Conservation (phyloP, 2,113 vertebrate genomes). For the Dasypus novemcinctus region DNA sequence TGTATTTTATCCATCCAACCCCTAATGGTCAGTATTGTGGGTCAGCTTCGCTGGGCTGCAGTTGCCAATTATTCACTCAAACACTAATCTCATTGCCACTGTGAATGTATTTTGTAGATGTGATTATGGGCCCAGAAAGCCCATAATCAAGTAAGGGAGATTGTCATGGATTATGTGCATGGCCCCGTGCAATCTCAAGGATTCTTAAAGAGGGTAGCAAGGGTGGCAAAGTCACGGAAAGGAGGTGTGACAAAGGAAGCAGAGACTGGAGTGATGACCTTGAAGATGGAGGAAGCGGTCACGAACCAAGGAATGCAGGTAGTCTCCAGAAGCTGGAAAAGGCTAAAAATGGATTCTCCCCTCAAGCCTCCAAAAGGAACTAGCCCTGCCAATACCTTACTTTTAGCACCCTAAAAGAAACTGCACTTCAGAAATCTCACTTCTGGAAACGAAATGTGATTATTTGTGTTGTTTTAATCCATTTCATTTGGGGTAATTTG, state of each 20-base stretch:
- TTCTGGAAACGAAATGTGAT: too few species aligned
- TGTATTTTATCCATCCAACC: neutral
- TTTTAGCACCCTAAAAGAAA: rapidly evolving
- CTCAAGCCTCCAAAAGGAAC: neutral
- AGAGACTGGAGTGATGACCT: neutral
- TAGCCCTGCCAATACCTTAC: rapidly evolving
- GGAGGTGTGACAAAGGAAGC: neutral
- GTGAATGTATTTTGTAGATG: neutral
- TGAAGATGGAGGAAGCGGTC: neutral
- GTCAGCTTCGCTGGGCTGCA: neutral
- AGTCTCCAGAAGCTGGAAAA: neutral
- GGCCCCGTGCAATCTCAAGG: rapidly evolving
- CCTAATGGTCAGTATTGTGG: neutral
- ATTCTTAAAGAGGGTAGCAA: neutral
- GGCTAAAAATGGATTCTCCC: neutral
- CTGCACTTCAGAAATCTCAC: neutral
- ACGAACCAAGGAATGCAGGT: rapidly evolving
- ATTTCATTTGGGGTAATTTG: neutral
- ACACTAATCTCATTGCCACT: neutral
- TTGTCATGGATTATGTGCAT: rapidly evolving
- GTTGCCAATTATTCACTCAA: neutral
- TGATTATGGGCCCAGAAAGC: neutral
- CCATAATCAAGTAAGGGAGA: neutral
- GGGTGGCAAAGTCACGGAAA: neutral
- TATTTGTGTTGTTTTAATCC: neutral